Evolutionary conservation across 2,797 vertebrate species (phyloP), one percentile per base, ranked within the genome.

Genomic region (Acanthis flammea): DNA sequence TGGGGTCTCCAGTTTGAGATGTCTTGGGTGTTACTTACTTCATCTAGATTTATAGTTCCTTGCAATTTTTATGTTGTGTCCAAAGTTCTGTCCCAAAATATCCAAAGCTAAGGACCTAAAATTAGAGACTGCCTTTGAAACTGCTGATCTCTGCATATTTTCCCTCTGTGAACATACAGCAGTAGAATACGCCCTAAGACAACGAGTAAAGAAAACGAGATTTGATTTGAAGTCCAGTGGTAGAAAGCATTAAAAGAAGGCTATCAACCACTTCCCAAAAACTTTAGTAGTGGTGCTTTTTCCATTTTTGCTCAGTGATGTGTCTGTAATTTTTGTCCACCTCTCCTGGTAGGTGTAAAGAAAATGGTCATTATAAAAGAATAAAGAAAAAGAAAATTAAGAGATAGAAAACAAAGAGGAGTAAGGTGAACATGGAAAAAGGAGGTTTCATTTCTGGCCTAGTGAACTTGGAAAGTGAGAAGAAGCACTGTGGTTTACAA

Each of bases 81-180:
- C 87, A 14, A 70, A 91, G 70, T 72, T 92, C 75, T 70, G 68
- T 96, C 91, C 84, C 66, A 91, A 94, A 96, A 96, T 96, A 95
- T 66, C 91, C 76, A 41, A 90, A 86, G 81, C 76, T 93, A 77
- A 78, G 91, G 84, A 92, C 89, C 94, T 96, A 93, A 88, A 97
- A 96, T 97, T 97, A 97, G 92, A 97, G 92, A 83, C 54, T 88
- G 89, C 82, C 48, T 82, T 87, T 93, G 84, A 84, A 96, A 96
- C 57, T 96, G 94, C 91, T 96, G 94, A 95, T 81, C 58, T 83
- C 68, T 91, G 85, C 76, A 71, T 92, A 88, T 94, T 95, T 96
- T 74, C 80, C 42, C 72, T 80, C 81, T 87, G 81, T 47, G 93
- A 83, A 30, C 48, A 85, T 44, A 33, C n/a, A 95, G 77, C 78